Evolutionary conservation across 1,140 invertebrate species (phyloP).

Genomic region (Lithobius niger): DNA sequence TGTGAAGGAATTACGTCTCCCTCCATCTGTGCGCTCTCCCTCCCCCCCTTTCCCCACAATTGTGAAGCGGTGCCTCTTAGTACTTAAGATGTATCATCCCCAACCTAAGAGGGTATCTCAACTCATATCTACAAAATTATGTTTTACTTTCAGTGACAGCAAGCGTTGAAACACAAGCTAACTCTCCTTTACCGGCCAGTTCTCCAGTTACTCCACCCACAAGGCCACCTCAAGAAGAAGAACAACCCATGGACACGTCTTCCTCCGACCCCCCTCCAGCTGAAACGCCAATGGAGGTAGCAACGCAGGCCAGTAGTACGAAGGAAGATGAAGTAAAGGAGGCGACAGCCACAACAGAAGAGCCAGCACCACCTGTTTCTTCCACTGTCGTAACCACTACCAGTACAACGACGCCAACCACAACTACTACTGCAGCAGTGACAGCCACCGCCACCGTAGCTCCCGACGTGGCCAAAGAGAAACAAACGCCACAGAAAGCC

Average conservation of each 20-base stretch:
- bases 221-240: neutral
- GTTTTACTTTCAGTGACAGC: neutral
- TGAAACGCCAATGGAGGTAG: too few relatives aligned
- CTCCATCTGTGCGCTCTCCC: neutral
- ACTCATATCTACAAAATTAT: neutral
- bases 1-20: neutral
- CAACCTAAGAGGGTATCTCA: too few relatives aligned
- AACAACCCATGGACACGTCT: conserved; percentile 4
- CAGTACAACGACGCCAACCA: conserved; percentile 8
- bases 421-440: conserved; percentile 20
- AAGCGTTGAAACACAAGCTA: conserved; percentile 5
- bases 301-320: too few relatives aligned
- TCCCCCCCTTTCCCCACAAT: too few relatives aligned
- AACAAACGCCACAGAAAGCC: conserved; percentile 45
- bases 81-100: too few relatives aligned
- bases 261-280: too few relatives aligned
- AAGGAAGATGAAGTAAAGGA: neutral
- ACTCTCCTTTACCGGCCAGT: neutral
- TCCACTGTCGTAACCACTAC: conserved; percentile 11
- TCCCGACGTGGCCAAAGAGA: conserved; percentile 25
- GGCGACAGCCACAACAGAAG: conserved; percentile 10
- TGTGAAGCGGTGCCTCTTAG: neutral
- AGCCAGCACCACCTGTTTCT: conserved; percentile 9
- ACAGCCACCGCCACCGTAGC: conserved; percentile 26
- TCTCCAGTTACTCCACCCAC: neutral